These are phyloP conservation scores for Denticeps clupeoides DNA, from an alignment of 2,797 vertebrate species.

Conservation along the genomic window DNA sequence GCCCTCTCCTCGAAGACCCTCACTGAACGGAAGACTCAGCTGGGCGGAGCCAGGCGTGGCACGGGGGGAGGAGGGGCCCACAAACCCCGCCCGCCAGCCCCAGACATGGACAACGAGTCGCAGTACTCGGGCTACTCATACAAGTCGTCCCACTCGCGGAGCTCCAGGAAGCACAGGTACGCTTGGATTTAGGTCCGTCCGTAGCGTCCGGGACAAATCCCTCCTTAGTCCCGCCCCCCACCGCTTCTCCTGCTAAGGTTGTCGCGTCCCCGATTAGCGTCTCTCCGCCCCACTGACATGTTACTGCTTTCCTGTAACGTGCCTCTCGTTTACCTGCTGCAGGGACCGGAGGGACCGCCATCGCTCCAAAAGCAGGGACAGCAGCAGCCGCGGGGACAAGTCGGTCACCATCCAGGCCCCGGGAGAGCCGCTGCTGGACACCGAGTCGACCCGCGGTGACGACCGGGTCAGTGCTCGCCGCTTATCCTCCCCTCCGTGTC, in stretches of 20 bases:
- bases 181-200: background rate
- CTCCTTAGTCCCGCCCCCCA: too few relatives aligned
- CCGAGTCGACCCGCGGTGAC: constrained; percentile 78
- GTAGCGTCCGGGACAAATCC: too few relatives aligned
- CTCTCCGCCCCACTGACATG: too few relatives aligned
- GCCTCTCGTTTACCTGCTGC: background rate
- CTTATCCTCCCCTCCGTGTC: too few relatives aligned
- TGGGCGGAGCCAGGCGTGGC: constrained; percentile 55
- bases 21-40: constrained; percentile 68
- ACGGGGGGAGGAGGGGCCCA: constrained; percentile 41
- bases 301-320: too few relatives aligned
- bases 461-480: constrained; percentile 77
- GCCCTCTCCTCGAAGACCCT: constrained; percentile 70
- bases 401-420: constrained; percentile 83
- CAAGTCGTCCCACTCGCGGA: constrained; percentile 72
- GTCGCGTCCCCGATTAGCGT: too few relatives aligned
- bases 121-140: constrained; percentile 82
- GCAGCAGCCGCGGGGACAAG: constrained; percentile 70
- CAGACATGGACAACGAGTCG: constrained; percentile 79
- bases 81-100: constrained; percentile 36
- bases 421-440: constrained; percentile 73
- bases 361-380: constrained; percentile 77
- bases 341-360: constrained; percentile 81
- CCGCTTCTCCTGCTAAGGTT: too few relatives aligned
- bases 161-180: constrained; percentile 75